Conservation (phyloP, 2,113 vertebrate species). For the Corythoichthys intestinalis region DNA sequence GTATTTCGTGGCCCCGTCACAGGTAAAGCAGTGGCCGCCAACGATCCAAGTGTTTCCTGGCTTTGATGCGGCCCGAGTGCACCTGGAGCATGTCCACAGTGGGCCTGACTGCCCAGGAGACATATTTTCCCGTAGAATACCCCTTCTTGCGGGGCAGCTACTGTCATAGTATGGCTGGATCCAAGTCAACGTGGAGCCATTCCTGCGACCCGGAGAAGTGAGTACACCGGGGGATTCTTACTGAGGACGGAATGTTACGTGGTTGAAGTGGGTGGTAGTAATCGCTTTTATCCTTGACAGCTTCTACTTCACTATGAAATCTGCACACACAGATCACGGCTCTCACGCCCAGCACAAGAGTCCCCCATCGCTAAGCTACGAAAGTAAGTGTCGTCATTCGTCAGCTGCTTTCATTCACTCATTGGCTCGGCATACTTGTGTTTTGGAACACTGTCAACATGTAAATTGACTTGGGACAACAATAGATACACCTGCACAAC, state of each 20-base stretch:
- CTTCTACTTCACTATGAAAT: constrained; percentile 80
- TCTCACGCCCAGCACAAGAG: constrained; percentile 62
- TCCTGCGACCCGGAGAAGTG: constrained; percentile 79
- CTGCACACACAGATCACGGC: constrained; percentile 73
- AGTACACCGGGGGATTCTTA: constrained; percentile 53
- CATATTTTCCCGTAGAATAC: constrained; percentile 80
- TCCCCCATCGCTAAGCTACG: constrained; percentile 35
- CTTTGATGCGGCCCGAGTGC: constrained; percentile 76
- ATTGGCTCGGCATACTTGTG: neutral
- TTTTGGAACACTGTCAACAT: neutral
- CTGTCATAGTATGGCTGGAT: constrained; percentile 79
- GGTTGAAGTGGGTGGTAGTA: neutral
- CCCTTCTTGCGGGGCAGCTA: constrained; percentile 79
- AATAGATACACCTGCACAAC: neutral
- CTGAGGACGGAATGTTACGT: neutral
- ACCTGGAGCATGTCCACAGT: constrained; percentile 86
- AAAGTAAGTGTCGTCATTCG: constrained; percentile 62
- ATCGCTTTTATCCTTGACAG: constrained; percentile 58
- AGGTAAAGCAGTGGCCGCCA: constrained; percentile 62
- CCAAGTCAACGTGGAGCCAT: constrained; percentile 81
- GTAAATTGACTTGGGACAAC: neutral
- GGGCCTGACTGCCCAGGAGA: constrained; percentile 88
- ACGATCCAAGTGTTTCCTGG: constrained; percentile 69
- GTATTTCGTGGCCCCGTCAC: constrained; percentile 34
- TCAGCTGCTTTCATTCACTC: constrained; percentile 3